phyloP scores from a whole-genome alignment of 2,113 vertebrate genomes.

The Lutjanus erythropterus region DNA sequence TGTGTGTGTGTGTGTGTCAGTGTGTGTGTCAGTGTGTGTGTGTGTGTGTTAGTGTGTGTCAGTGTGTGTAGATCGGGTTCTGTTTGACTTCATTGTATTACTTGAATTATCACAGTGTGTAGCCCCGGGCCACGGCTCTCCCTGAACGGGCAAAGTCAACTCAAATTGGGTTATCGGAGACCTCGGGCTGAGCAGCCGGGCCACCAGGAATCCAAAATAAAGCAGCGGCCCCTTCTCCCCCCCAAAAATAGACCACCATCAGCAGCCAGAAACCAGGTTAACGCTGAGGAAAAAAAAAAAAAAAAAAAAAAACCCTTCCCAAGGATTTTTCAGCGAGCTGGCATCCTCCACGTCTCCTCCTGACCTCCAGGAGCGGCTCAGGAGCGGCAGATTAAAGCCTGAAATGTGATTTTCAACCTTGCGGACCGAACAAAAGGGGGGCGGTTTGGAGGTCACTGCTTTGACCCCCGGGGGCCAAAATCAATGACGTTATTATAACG shows the following conservation, averaged over 20 bases:
- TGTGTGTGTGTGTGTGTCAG: slow-evolving; percentile 38
- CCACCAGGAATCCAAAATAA: slow-evolving; percentile 84
- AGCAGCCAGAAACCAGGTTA: slow-evolving; percentile 79
- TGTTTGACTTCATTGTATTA: slow-evolving; percentile 78
- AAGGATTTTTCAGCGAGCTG: slow-evolving; percentile 46
- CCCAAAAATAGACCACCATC: slow-evolving; percentile 78
- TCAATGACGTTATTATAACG: slow-evolving; percentile 64
- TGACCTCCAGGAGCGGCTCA: slow-evolving; percentile 26
- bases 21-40: slow-evolving; percentile 25
- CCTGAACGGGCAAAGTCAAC: slow-evolving; percentile 84
- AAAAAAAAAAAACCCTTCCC: no score
- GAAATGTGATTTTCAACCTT: slow-evolving; percentile 29
- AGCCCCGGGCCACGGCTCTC: slow-evolving; percentile 77
- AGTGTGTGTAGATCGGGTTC: slow-evolving; percentile 34
- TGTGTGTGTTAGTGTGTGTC: slow-evolving; percentile 34
- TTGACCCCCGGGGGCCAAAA: slow-evolving; percentile 69
- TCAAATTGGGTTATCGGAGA: slow-evolving; percentile 85
- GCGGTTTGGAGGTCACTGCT: slow-evolving; percentile 63
- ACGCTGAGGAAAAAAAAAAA: slow-evolving; percentile 43
- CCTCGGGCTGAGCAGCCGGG: slow-evolving; percentile 80
- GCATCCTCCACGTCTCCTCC: slow-evolving; percentile 35
- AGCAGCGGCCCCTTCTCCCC: slow-evolving; percentile 67
- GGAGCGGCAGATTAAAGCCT: slow-evolving; percentile 9
- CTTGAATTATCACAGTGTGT: slow-evolving; percentile 74
- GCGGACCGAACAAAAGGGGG: slow-evolving; percentile 41